Conservation (phyloP, 2,113 vertebrate genomes). For the Theristicus caerulescens region DNA sequence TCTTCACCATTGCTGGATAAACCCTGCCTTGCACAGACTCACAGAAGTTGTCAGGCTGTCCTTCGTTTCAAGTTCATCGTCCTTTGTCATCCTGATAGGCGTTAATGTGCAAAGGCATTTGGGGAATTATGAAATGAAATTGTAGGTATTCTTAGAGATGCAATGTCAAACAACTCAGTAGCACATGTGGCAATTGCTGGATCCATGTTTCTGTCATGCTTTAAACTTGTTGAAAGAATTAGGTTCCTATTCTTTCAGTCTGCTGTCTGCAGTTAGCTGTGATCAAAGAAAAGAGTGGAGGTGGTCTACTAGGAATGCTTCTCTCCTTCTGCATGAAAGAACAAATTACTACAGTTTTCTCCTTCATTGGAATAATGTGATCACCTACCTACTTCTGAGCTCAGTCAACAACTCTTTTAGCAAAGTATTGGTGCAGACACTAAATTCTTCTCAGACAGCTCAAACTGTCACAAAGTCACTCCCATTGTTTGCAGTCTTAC, state of each 20-base stretch:
- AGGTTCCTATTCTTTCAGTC: not conserved
- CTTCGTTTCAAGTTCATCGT: not conserved
- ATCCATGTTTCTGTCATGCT: not conserved
- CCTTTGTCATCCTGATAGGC: not conserved
- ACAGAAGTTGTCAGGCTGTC: not conserved
- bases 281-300: not conserved
- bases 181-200: not conserved
- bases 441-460: not conserved
- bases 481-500: not conserved
- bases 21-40: not conserved
- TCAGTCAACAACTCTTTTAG: not conserved
- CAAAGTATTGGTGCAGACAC: not conserved
- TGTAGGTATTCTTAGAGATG: not conserved
- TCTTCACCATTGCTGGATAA: not conserved
- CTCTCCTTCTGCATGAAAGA: not conserved
- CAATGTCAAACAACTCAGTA: not conserved
- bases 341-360: not conserved
- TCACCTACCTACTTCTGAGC: not conserved
- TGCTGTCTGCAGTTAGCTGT: not conserved
- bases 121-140: not conserved
- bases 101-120: not conserved
- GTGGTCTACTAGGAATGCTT: not conserved
- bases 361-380: not conserved
- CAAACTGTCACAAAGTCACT: fast-evolving
- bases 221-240: not conserved